Percentiles rank a stretch among this genome's conserved stretches.
Evolutionary conservation across 1,140 invertebrate genomes (phyloP).

Genomic region (Scaptomyza montana): DNA sequence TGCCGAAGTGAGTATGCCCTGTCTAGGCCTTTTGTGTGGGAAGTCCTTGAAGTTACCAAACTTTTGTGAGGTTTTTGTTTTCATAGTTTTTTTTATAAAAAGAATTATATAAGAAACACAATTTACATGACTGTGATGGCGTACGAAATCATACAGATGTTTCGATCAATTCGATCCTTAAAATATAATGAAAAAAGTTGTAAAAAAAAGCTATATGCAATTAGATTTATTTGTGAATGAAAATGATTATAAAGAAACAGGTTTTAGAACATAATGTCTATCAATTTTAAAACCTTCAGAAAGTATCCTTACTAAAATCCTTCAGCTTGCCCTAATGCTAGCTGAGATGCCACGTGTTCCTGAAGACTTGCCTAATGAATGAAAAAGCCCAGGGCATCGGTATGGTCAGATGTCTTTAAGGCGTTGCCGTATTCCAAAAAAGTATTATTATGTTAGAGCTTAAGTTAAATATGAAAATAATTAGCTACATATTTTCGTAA

Average conservation of each 20-base stretch:
- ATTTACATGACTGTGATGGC: neutral
- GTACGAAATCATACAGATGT: no score
- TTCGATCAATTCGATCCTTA: no score
- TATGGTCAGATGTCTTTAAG: slow-evolving; percentile 2
- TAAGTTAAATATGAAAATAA: slow-evolving; percentile 64
- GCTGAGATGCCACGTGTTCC: neutral
- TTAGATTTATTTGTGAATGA: no score
- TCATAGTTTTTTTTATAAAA: neutral
- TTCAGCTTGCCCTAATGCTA: neutral
- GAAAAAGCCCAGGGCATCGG: slow-evolving; percentile 19
- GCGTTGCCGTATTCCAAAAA: slow-evolving; percentile 3
- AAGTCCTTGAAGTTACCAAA: slow-evolving; percentile 15
- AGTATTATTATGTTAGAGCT: slow-evolving; percentile 30
- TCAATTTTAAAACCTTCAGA: no score
- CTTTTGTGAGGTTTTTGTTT: neutral
- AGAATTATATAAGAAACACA: neutral
- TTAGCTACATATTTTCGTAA: slow-evolving; percentile 48
- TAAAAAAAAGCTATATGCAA: no score
- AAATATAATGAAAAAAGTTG: no score
- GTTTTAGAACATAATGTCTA: no score
- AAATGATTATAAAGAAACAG: no score
- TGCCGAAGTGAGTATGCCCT: slow-evolving; percentile 49
- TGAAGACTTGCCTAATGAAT: slow-evolving; percentile 21
- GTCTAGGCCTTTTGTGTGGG: neutral
- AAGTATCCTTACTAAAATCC: no score